Evolutionary conservation across 2,888 invertebrate genomes (phyloP).

Genomic region (Hydrotaea diabolus): DNA sequence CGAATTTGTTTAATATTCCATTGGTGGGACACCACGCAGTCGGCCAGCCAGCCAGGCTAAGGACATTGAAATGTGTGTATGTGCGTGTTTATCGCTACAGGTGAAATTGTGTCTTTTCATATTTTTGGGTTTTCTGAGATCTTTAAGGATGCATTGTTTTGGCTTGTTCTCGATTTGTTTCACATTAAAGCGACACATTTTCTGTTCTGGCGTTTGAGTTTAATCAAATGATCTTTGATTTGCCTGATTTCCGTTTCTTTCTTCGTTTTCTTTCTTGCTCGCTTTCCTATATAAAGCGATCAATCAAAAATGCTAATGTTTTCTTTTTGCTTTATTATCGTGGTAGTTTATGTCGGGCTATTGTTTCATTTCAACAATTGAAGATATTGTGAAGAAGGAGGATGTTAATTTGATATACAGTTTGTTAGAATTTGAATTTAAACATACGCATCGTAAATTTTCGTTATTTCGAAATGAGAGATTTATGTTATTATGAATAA

Average conservation of each 20-base stretch:
- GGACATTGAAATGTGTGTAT: slow-evolving; percentile 14
- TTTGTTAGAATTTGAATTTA: slow-evolving; percentile 79
- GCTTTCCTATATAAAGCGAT: slow-evolving; percentile 75
- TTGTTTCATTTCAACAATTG: slow-evolving; percentile 57
- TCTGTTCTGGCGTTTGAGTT: neutral
- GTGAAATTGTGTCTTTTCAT: slow-evolving; percentile 54
- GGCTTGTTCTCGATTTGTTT: slow-evolving; percentile 57
- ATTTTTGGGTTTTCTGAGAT: slow-evolving; percentile 10
- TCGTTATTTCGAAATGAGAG: slow-evolving; percentile 4
- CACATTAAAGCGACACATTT: slow-evolving; percentile 54
- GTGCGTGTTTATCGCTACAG: slow-evolving; percentile 48
- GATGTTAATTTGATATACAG: slow-evolving; percentile 76
- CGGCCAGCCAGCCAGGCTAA: slow-evolving; percentile 13
- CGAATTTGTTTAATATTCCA: slow-evolving; percentile 51
- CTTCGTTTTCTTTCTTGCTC: slow-evolving; percentile 21
- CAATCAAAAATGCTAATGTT: slow-evolving; percentile 78
- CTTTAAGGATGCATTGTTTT: slow-evolving; percentile 44
- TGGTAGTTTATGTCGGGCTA: slow-evolving; percentile 47
- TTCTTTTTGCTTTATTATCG: slow-evolving; percentile 26
- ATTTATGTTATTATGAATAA: slow-evolving; percentile 21
- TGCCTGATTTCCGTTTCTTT: slow-evolving; percentile 51
- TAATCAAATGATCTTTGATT: slow-evolving; percentile 47
- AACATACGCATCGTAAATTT: slow-evolving; percentile 77
- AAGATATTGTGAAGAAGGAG: slow-evolving; percentile 49
- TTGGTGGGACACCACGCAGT: neutral